These are phyloP conservation scores for Taphrorychus bicolor DNA, from an alignment of 2,888 invertebrate genomes.

Conservation along the genomic window DNA sequence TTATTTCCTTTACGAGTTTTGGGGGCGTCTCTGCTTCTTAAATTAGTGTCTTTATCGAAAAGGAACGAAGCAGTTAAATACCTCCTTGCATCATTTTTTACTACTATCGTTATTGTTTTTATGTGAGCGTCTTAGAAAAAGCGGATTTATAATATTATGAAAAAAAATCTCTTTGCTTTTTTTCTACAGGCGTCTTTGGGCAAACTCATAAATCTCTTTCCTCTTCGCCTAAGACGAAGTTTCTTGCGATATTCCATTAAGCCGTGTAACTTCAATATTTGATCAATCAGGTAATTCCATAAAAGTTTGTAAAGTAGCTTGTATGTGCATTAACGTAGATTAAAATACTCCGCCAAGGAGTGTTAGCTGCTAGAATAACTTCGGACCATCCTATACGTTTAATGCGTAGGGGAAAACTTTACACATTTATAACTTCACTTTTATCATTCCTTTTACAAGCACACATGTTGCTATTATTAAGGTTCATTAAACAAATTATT, in stretches of 20 bases:
- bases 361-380: too few relatives aligned
- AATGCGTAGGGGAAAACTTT: neutral
- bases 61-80: conserved; percentile 1
- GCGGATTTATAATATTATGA: neutral
- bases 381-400: too few relatives aligned
- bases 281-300: conserved; percentile 25
- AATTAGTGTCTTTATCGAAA: neutral
- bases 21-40: neutral
- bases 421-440: neutral
- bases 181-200: neutral
- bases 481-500: neutral
- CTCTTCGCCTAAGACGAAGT: conserved; percentile 5
- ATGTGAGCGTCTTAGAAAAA: neutral
- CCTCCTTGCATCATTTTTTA: neutral
- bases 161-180: neutral
- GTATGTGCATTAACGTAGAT: conserved; percentile 22
- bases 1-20: neutral
- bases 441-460: neutral
- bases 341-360: conserved; percentile 5
- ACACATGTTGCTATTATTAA: neutral
- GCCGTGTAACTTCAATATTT: conserved; percentile 26
- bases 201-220: conserved; percentile 18
- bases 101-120: neutral
- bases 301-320: conserved; percentile 16
- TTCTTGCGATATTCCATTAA: conserved; percentile 15